These are phyloP conservation scores for Coluber constrictor DNA, from an alignment of 2,797 vertebrate genomes.

Conservation along the genomic window DNA sequence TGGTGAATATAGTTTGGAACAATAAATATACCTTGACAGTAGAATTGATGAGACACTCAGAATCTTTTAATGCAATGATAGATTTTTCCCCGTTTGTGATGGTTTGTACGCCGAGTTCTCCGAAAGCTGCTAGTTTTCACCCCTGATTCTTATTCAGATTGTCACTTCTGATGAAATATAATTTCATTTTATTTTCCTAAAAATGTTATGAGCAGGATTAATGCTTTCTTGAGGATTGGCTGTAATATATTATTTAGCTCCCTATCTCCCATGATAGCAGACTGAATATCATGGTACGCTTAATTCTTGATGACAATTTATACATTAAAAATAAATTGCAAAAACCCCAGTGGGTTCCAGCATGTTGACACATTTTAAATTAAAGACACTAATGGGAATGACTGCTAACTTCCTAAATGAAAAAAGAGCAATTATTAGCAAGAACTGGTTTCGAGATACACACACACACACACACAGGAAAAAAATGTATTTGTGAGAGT, in stretches of 20 bases:
- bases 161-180: conserved; percentile 61
- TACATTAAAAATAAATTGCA: conserved; percentile 63
- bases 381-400: conserved; percentile 35
- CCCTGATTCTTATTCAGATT: conserved; percentile 61
- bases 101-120: conserved; percentile 40
- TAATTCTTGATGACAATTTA: conserved; percentile 61
- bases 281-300: conserved; percentile 52
- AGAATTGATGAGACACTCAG: conserved; percentile 50
- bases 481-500: neutral
- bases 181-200: conserved; percentile 62
- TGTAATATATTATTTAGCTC: conserved; percentile 67
- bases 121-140: conserved; percentile 31
- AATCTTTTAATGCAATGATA: conserved; percentile 57
- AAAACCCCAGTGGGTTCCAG: conserved; percentile 48
- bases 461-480: too few relatives aligned
- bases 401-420: conserved; percentile 51
- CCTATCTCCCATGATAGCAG: conserved; percentile 53
- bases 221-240: conserved; percentile 48
- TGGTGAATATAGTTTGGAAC: conserved; percentile 38
- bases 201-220: conserved; percentile 48
- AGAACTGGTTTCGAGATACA: neutral
- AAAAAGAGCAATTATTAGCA: conserved; percentile 38
- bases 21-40: conserved; percentile 52
- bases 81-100: conserved; percentile 58
- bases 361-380: conserved; percentile 51